Evolutionary conservation across 2,888 invertebrate genomes (phyloP), one percentile per base, ranked within the genome.

Genomic region (Chymomyza amoena): DNA sequence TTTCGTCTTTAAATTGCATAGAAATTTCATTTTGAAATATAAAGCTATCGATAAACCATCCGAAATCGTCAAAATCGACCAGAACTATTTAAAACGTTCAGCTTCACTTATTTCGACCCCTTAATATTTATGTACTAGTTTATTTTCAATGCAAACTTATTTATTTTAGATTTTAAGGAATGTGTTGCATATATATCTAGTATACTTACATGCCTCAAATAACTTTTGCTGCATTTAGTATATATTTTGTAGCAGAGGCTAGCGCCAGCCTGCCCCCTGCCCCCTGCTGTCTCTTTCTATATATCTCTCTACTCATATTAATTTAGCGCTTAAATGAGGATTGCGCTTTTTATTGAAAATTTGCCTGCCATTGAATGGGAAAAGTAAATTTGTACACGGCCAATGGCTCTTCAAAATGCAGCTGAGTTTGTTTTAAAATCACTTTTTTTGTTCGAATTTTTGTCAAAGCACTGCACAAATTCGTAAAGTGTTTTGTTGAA

Each of bases 401-500:
- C 71, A 73, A 77, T 70, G 69, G 70, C 78, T 82, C 85, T 84
- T 80, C 87, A 87, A 83, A 82, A 72, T 70, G 84, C 84, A 80
- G 69, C 52, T 57, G 60, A 79, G 78, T 76, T 81, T 84, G 84
- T 78, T 79, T 76, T 74, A 78, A 81, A 79, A 81, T n/a, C n/a
- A n/a, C 67, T 36, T 36, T 36, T 36, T 36, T 36, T 36, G 2
- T 36, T 36, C 9, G 36, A 3, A 32, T 32, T 32, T 6, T 32
- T 45, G 39, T 45, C 39, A 45, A 45, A 45, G 39, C 13, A 45
- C 39, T 45, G 39, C 39, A 45, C 39, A 45, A 45, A 45, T 45
- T 45, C 39, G 86, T 81, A 77, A 78, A 85, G 88, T 88, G 88
- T 86, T 85, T 85, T 85, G 88, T 86, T 88, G 87, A 85, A 85